phyloP scores from a whole-genome alignment of 2,888 invertebrate genomes.

The Deilephila elpenor region DNA sequence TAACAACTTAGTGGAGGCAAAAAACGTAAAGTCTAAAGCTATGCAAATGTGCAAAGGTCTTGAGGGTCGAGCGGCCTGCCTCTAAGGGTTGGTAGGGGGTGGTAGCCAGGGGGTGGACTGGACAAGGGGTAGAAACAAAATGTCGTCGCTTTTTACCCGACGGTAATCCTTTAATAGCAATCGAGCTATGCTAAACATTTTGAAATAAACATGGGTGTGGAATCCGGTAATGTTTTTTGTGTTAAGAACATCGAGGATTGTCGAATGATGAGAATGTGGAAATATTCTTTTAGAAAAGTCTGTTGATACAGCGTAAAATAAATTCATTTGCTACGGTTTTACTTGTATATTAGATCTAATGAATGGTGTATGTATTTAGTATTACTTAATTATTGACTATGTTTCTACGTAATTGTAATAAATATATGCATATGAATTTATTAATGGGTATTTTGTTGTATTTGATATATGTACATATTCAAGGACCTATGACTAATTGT shows the following conservation, averaged over 20 bases:
- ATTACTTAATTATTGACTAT: too few species aligned
- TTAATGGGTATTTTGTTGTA: too few species aligned
- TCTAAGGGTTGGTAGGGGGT: constrained; percentile 48
- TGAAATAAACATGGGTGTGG: not conserved
- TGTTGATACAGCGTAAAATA: too few species aligned
- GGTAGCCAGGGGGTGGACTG: constrained; percentile 40
- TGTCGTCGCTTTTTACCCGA: constrained; percentile 77
- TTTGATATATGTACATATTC: too few species aligned
- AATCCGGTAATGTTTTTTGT: not conserved
- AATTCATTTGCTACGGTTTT: too few species aligned
- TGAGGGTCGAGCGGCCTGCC: constrained; percentile 62
- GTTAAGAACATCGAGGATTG: not conserved
- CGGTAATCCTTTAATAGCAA: constrained; percentile 82
- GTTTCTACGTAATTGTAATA: too few species aligned
- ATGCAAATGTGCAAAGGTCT: constrained; percentile 83
- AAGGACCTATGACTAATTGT: too few species aligned
- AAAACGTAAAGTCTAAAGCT: constrained; percentile 80
- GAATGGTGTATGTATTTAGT: too few species aligned
- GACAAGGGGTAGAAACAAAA: constrained; percentile 75
- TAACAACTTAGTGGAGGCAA: constrained; percentile 72
- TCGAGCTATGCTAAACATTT: constrained; percentile 49
- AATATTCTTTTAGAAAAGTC: too few species aligned
- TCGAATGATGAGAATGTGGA: too few species aligned
- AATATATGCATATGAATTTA: too few species aligned
- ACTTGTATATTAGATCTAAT: too few species aligned